Evolutionary conservation across 1,140 invertebrate genomes (phyloP), one percentile per base, ranked within the genome.

Genomic region (Chrysomallon squamiferum): DNA sequence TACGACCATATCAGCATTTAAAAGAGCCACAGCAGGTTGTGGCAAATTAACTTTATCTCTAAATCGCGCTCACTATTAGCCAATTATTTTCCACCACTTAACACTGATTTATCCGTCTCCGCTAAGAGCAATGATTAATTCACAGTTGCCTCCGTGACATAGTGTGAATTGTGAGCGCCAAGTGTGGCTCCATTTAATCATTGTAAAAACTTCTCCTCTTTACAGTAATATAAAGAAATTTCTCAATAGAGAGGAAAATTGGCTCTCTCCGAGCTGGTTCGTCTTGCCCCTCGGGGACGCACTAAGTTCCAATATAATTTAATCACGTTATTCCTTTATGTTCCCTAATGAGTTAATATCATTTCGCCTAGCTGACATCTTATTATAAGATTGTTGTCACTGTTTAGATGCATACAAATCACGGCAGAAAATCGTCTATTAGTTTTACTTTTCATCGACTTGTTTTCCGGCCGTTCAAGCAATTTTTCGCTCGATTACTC

Each of bases 221-320:
- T 62, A 68, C 66, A 68, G 62, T 60, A 68, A 68, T 68, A 61
- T 68, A 68, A 68, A 68, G 66, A 68, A 68, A 59, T 63, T 59
- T 56, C 66, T 68, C 66, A 62, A 68, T 68, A 50, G 60, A 56
- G 18, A 32, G 66, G 59, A 68, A 68, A 68, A 68, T 68, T 68
- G 62, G 66, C 56, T 68, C 25, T 30, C 50, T 15, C 22, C 18
- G 25, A 54, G 50, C n/a, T 27, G 22, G n/a, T 22, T 54, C 22
- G 50, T 27, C 22, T 38, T 29, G 27, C 45, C 60, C 41, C 47
- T 33, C 9, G 60, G 25, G 47, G 30, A 20, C 60, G 15, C 15
- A 18, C 60, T 47, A 35, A 41, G n/a, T 41, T 43, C 25, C 30
- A 47, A 33, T 30, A 20, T 52, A 62, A 49, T 62, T 52, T 52